These are phyloP conservation scores for Aphidius gifuensis DNA, from an alignment of 1,140 invertebrate genomes.

Conservation along the genomic window DNA sequence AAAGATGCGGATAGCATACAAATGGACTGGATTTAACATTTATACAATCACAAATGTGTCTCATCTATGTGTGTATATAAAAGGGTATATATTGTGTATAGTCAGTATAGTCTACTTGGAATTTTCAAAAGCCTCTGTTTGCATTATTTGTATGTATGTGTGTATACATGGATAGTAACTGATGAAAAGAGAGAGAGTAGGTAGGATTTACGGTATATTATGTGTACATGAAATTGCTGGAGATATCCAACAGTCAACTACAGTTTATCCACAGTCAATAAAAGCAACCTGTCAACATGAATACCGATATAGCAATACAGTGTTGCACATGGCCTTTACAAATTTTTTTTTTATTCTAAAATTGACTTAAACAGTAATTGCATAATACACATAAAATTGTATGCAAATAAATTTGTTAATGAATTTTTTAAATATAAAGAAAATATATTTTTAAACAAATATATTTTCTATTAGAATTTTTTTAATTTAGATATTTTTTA, in stretches of 20 bases:
- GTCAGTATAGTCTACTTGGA: slow-evolving; percentile 4
- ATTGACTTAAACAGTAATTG: too few species aligned
- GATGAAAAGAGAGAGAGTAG: not conserved
- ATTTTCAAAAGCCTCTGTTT: slow-evolving; percentile 19
- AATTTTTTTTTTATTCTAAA: too few species aligned
- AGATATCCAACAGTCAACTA: slow-evolving; percentile 24
- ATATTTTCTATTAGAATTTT: too few species aligned
- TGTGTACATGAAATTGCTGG: slow-evolving; percentile 21
- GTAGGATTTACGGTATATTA: slow-evolving; percentile 6
- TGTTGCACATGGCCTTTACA: too few species aligned
- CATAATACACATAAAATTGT: too few species aligned
- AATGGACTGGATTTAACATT: slow-evolving; percentile 22
- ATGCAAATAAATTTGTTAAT: too few species aligned
- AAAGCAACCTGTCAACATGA: slow-evolving; percentile 47
- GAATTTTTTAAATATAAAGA: too few species aligned
- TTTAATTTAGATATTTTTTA: too few species aligned
- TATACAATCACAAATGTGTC: slow-evolving; percentile 1
- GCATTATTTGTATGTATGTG: not conserved
- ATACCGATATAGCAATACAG: slow-evolving; percentile 38
- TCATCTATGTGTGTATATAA: not conserved
- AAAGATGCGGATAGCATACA: slow-evolving; percentile 33
- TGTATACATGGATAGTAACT: not conserved
- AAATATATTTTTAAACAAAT: too few species aligned
- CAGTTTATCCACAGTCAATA: slow-evolving; percentile 49
- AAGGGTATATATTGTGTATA: too few species aligned